Base-by-base conservation (phyloP, 2,797 vertebrate genomes). In the Phataginus tetradactyla region DNA sequence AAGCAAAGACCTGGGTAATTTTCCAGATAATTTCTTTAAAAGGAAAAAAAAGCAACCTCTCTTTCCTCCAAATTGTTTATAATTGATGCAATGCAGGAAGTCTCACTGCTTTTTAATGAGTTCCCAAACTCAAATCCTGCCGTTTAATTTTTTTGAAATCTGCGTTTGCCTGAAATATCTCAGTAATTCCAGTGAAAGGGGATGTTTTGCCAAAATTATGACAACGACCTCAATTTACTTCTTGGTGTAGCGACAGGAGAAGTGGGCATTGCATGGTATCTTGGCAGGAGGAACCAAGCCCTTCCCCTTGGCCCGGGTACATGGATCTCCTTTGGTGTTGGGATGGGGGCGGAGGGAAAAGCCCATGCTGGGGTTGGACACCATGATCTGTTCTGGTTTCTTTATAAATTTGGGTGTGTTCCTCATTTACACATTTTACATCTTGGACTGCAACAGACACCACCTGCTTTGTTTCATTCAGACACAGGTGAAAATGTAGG, bases 21-120 rank as follows among this genome's bases (percentile, higher is more conserved):
- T 97, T 97, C 96, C 96, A 97, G 92, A 96, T 97, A 95, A 97
- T 97, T 97, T 97, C 94, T 91, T 96, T 97, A 96, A 97, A 96
- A 90, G 88, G 61, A 87, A 78, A 90, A 86, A 95, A 95, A 94
- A 77, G 37, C 85, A 92, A 90, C 37, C 78, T 94, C 77, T 92
- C 68, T 90, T 89, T 93, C 77, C 90, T 94, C 91, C 84, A 66
- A 81, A 96, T 96, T 97, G 93, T 96, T 97, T 97, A 64, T 96
- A 97, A 97, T 91, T 90, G 97, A 96, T 97, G 80, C 91, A 78
- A 97, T 63, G 91, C 94, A 96, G 97, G 96, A 97, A 97, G 93
- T 96, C 90, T 87, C 63, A 1, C 90, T 96, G 97, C 91, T 94
- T 97, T 95, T 96, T 96, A 97, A 97, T 97, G 97, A 97, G 94